A percentile compares a stretch with the other conserved stretches of the same genome.
phyloP scores from a whole-genome alignment of 2,797 vertebrate genomes.

The Coregonus suidteri region DNA sequence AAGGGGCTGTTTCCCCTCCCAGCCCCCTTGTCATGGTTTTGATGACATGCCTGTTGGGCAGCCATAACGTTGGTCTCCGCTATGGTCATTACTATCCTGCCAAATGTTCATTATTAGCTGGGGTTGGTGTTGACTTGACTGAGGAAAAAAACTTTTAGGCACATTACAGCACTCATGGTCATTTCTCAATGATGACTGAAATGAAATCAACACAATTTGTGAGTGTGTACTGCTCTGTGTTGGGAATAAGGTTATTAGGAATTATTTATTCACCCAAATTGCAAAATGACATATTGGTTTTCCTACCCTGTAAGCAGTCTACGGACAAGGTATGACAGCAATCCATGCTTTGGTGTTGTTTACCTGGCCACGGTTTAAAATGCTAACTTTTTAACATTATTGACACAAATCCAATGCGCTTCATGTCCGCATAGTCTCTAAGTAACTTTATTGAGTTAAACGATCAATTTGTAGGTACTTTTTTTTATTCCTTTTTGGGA shows the following conservation, averaged over 20 bases:
- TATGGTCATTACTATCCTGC: constrained; percentile 25
- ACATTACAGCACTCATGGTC: not conserved
- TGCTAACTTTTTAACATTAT: too few species aligned
- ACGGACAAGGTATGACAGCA: too few species aligned
- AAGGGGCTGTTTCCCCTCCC: constrained; percentile 19
- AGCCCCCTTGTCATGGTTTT: not conserved
- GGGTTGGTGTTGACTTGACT: constrained; percentile 12
- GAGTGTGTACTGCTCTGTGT: not conserved
- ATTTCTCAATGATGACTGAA: constrained; percentile 14
- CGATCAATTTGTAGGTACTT: too few species aligned
- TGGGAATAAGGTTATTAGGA: not conserved
- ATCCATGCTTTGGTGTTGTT: too few species aligned
- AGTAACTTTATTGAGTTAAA: too few species aligned
- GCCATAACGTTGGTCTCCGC: constrained; percentile 19
- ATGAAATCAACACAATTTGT: not conserved
- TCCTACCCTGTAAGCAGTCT: too few species aligned
- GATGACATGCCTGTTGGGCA: constrained; percentile 2
- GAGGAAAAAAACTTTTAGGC: constrained; percentile 20
- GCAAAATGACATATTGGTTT: too few species aligned
- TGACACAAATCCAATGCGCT: too few species aligned
- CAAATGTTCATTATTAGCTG: constrained; percentile 20
- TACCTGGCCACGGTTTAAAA: too few species aligned
- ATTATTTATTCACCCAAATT: not conserved
- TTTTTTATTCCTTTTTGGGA: too few species aligned
- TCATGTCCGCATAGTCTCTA: too few species aligned